Conservation (phyloP, 1,140 invertebrate species). For the Drosophila sproati region DNA sequence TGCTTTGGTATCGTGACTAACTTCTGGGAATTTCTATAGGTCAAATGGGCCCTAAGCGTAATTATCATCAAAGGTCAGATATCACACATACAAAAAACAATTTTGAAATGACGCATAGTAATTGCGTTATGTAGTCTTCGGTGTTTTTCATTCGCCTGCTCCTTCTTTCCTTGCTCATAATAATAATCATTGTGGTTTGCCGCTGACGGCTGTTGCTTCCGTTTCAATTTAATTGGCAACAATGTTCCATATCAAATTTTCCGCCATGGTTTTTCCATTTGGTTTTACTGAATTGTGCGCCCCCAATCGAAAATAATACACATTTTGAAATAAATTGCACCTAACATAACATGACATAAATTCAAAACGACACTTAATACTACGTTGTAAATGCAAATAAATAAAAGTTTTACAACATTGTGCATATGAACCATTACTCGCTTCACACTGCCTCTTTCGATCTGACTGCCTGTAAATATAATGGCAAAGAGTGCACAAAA, state of each 20-base stretch:
- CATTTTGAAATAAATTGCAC: constrained; percentile 34
- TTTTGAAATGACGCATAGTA: too few relatives aligned
- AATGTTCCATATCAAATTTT: neutral
- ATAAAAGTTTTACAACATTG: constrained; percentile 44
- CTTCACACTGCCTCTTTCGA: neutral
- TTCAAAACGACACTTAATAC: constrained; percentile 70
- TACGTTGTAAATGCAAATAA: constrained; percentile 62
- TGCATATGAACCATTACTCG: constrained; percentile 20
- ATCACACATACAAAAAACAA: neutral
- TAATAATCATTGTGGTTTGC: too few relatives aligned
- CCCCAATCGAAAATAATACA: constrained; percentile 10
- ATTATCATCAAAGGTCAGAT: constrained; percentile 13
- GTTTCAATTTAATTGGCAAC: neutral
- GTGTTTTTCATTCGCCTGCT: too few relatives aligned
- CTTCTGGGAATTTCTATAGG: constrained; percentile 24
- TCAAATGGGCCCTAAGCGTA: constrained; percentile 14
- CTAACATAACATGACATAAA: constrained; percentile 43
- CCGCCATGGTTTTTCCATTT: neutral
- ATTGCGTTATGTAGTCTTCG: too few relatives aligned
- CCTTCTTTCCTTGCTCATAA: too few relatives aligned
- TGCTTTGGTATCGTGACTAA: constrained; percentile 1
- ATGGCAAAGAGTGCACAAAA: constrained; percentile 60
- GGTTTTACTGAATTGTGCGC: neutral
- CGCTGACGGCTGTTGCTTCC: too few relatives aligned
- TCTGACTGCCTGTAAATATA: constrained; percentile 29